These are phyloP conservation scores for Sturnus vulgaris DNA, from an alignment of 2,113 vertebrate species.

Conservation along the genomic window DNA sequence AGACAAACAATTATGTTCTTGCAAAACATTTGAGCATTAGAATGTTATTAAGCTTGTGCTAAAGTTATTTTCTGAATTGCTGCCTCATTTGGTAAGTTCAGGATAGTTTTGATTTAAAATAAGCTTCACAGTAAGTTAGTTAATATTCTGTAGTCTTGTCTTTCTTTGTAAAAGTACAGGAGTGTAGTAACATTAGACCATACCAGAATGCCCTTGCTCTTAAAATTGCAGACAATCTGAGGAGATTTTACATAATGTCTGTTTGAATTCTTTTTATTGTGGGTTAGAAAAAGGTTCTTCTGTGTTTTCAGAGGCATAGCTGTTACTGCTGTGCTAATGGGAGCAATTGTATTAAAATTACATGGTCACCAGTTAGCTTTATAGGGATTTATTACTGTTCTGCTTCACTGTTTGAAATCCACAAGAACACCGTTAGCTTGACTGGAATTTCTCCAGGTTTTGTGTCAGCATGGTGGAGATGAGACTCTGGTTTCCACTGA, in stretches of 20 bases:
- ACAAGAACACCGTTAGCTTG: background rate
- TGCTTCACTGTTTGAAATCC: background rate
- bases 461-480: background rate
- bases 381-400: background rate
- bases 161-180: background rate
- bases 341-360: slow-evolving; percentile 2
- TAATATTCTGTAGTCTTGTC: slow-evolving; percentile 3
- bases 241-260: background rate
- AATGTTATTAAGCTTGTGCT: slow-evolving; percentile 16
- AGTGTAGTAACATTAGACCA: background rate
- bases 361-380: slow-evolving; percentile 23
- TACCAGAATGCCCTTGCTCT: slow-evolving; percentile 24
- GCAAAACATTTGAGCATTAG: background rate
- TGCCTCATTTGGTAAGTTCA: slow-evolving; percentile 33
- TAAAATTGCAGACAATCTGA: slow-evolving; percentile 48
- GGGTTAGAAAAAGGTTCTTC: background rate
- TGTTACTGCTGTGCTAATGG: background rate
- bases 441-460: background rate
- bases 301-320: slow-evolving; percentile 1
- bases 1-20: background rate
- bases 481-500: background rate
- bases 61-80: slow-evolving; percentile 57
- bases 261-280: background rate
- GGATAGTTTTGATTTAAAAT: slow-evolving; percentile 20
- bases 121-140: background rate